Percentiles rank a stretch among this genome's conserved stretches.
These are phyloP conservation scores for Limnephilus auricula DNA, from an alignment of 2,888 invertebrate species.

Conservation along the genomic window DNA sequence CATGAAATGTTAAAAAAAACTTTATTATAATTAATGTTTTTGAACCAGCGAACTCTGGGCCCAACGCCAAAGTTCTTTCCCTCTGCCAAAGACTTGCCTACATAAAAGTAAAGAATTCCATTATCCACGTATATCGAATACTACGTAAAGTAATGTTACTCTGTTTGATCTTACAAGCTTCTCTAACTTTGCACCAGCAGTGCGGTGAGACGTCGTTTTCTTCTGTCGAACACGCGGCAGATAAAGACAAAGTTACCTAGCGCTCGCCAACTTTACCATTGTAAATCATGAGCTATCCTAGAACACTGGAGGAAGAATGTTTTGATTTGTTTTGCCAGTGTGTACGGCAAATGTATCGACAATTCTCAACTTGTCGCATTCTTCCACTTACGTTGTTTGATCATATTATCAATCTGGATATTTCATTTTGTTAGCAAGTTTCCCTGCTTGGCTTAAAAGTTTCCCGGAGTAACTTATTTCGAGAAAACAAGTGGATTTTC, in stretches of 20 bases:
- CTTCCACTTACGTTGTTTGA: constrained; percentile 2
- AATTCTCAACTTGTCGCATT: constrained; percentile 15
- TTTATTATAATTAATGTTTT: not conserved
- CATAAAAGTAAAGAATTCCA: not conserved
- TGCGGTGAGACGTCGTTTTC: constrained; percentile 16
- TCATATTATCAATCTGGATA: constrained; percentile 11
- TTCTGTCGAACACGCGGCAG: constrained; percentile 14
- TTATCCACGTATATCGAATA: not conserved
- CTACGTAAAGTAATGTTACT: not conserved
- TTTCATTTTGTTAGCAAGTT: not conserved
- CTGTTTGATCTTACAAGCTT: constrained; percentile 20
- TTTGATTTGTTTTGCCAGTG: constrained; percentile 46
- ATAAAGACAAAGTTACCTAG: constrained; percentile 29
- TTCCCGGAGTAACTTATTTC: not conserved
- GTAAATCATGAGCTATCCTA: constrained; percentile 52
- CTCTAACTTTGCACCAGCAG: constrained; percentile 14
- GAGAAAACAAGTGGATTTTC: not conserved
- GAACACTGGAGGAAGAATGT: constrained; percentile 40
- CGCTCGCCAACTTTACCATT: constrained; percentile 34
- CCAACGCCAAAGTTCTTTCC: not conserved
- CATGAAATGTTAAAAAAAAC: not conserved
- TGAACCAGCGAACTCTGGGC: not conserved
- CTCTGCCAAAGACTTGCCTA: not conserved
- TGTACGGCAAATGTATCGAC: constrained; percentile 43
- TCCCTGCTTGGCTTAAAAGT: not conserved